phyloP scores from a whole-genome alignment of 2,113 vertebrate species.

The Chunga burmeisteri region DNA sequence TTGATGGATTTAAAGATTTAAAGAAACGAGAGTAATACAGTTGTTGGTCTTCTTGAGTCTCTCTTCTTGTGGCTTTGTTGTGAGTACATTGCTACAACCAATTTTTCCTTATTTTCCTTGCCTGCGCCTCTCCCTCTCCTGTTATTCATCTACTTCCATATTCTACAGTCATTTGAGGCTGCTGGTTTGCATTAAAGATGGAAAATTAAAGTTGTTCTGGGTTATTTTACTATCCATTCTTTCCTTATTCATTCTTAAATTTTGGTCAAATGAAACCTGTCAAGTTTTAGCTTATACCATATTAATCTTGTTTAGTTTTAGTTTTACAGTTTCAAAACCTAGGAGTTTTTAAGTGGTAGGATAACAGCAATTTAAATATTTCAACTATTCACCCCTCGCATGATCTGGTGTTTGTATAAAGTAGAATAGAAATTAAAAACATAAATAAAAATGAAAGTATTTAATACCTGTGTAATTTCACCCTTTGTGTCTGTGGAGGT shows the following conservation, averaged over 20 bases:
- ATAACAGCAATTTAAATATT: background rate
- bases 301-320: background rate
- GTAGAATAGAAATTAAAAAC: background rate
- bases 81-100: background rate
- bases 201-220: background rate
- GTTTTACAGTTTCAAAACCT: background rate
- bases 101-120: background rate
- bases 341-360: background rate
- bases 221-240: background rate
- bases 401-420: background rate
- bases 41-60: background rate
- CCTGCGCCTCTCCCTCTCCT: background rate
- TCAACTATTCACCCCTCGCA: background rate
- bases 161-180: background rate
- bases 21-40: background rate
- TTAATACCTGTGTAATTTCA: background rate
- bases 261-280: background rate
- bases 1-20: background rate
- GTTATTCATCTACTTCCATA: background rate
- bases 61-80: background rate
- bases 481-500: background rate
- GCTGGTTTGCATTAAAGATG: background rate
- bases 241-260: background rate
- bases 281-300: background rate
- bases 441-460: background rate